A percentile compares a stretch with the other conserved stretches of the same genome.
phyloP scores from a whole-genome alignment of 2,113 vertebrate species.

The Grus americana region DNA sequence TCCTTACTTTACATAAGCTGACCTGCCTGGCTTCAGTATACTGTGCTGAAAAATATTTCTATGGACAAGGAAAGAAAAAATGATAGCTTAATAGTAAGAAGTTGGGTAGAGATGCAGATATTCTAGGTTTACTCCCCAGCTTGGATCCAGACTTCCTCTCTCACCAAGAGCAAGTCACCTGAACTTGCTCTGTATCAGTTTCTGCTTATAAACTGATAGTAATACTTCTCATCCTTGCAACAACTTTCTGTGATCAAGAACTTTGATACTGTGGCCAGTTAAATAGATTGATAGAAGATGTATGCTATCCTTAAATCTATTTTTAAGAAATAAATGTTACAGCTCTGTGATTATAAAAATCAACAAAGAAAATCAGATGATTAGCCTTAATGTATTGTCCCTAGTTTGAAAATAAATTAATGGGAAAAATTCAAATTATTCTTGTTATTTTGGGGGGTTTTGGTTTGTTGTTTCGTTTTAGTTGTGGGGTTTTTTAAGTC shows the following conservation, averaged over 20 bases:
- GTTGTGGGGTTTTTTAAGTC: neutral
- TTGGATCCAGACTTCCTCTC: neutral
- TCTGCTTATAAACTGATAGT: neutral
- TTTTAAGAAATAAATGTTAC: neutral
- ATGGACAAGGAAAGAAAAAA: neutral
- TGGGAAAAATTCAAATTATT: neutral
- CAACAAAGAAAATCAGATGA: neutral
- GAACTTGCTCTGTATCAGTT: neutral
- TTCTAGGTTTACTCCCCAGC: neutral
- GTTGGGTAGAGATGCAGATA: neutral
- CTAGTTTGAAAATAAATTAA: neutral
- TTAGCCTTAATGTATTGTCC: neutral
- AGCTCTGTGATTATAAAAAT: neutral
- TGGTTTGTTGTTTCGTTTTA: no score
- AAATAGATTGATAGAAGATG: neutral
- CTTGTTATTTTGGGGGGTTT: neutral
- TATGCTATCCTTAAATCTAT: neutral
- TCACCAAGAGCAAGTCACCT: neutral
- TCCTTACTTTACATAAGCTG: neutral
- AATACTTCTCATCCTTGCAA: neutral
- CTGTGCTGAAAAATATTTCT: neutral
- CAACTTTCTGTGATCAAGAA: neutral
- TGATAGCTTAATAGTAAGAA: neutral
- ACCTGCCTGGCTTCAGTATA: neutral
- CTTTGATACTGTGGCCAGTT: neutral